phyloP scores from a whole-genome alignment of 2,113 vertebrate genomes.

The human region DNA sequence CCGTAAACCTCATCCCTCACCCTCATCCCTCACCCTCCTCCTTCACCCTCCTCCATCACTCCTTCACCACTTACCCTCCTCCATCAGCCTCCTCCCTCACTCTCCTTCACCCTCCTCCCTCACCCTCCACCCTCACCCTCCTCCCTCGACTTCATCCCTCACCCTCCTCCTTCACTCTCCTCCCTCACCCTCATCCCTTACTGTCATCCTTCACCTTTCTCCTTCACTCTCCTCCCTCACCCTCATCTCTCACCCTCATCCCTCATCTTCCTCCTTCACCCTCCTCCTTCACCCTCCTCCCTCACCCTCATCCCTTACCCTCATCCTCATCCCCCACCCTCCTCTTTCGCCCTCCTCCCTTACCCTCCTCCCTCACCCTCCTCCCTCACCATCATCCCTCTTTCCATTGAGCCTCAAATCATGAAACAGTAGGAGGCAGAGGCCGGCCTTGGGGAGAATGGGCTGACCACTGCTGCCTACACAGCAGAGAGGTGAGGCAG shows the following conservation, averaged over 20 bases:
- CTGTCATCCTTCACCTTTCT: too few species aligned
- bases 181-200: too few species aligned
- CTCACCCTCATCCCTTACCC: neutral
- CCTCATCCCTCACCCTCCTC: rapidly evolving
- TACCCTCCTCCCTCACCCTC: neutral
- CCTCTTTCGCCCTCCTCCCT: neutral
- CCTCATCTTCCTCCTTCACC: neutral
- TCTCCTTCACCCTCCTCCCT: too few species aligned
- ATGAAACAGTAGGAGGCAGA: neutral
- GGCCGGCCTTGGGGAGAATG: neutral
- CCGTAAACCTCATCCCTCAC: too few species aligned
- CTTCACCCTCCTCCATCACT: rapidly evolving
- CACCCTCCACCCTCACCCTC: too few species aligned
- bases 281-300: rapidly evolving
- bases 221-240: rapidly evolving
- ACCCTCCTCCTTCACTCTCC: rapidly evolving
- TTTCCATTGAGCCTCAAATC: neutral
- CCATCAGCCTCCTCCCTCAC: too few species aligned
- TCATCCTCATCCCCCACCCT: neutral
- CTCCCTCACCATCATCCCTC: rapidly evolving
- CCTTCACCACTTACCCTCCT: too few species aligned
- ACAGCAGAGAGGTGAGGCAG: neutral
- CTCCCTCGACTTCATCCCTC: rapidly evolving
- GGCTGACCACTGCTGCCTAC: neutral
- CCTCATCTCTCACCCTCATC: too few species aligned